Evolutionary conservation across 2,797 vertebrate genomes (phyloP).

Genomic region (Craterocephalus amniculus): DNA sequence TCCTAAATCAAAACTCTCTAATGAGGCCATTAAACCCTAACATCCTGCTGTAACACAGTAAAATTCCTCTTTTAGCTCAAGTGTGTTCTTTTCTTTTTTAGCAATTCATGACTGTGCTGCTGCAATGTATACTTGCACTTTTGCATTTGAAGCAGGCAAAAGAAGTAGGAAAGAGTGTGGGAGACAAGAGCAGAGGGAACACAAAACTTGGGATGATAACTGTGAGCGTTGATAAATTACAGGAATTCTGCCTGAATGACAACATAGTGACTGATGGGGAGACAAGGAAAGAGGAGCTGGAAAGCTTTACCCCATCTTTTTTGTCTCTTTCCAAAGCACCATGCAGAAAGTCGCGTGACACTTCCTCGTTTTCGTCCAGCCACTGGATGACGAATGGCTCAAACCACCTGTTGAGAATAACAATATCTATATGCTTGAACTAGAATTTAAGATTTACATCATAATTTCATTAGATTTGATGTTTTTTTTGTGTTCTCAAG

Average conservation of each 20-base stretch:
- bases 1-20: slow-evolving; percentile 56
- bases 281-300: slow-evolving; percentile 28
- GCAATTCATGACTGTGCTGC: slow-evolving; percentile 4
- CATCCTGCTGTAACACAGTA: slow-evolving; percentile 46
- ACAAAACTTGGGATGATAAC: slow-evolving; percentile 50
- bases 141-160: slow-evolving; percentile 41
- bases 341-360: slow-evolving; percentile 95
- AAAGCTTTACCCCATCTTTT: slow-evolving; percentile 93
- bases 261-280: slow-evolving; percentile 25
- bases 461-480: background rate
- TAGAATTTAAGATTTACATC: background rate
- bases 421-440: slow-evolving; percentile 1
- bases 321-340: slow-evolving; percentile 98
- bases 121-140: slow-evolving; percentile 15
- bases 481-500: background rate
- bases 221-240: slow-evolving; percentile 58
- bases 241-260: slow-evolving; percentile 49
- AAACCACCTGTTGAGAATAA: slow-evolving; percentile 87
- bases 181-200: slow-evolving; percentile 19
- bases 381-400: slow-evolving; percentile 99
- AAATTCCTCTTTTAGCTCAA: slow-evolving; percentile 21
- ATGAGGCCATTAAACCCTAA: slow-evolving; percentile 54
- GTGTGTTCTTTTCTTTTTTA: slow-evolving; percentile 12
- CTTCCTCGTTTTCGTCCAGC: slow-evolving; percentile 98
- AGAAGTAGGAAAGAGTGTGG: slow-evolving; percentile 10